Base-by-base conservation (phyloP, 2,797 vertebrate genomes). In the Neosilurus mollespiculum region DNA sequence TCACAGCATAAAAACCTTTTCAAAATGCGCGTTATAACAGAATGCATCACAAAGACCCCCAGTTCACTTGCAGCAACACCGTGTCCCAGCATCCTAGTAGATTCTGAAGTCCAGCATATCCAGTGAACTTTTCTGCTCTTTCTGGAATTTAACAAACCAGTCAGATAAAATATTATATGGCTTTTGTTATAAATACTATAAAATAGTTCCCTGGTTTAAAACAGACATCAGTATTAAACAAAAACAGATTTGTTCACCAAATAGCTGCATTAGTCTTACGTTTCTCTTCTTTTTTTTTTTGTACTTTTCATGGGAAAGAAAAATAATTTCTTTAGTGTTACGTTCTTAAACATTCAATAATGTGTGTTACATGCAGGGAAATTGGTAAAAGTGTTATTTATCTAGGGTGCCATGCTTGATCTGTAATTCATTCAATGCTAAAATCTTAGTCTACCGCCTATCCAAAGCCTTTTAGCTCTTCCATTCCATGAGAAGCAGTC, bases 361-460 rank as follows among this genome's bases (percentile, higher is more conserved):
- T 59, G 4, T 26, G 9, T 56, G 24, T 75, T 34, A 24, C 24
- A 75, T 76, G 11, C 10, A 22, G 18, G 11, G 30, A 59, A 77
- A 30, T 43, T 30, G 24, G 18, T 76, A 77, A 56, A 18, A 77
- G 73, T 59, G 56, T 14, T 77, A 43, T 77, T 77, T 77, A 34
- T 77, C 20, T 34, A 43, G n/a, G 73, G 53, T 15, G 34, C 43
- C 59, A 61, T 61, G 20, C 43, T 37, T 77, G 15, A 77, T 3
- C 56, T 77, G 30, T 61, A 61, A 61, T 37, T 16, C 37, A 77
- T 61, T 77, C 61, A 77, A 61, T 77, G 34, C 22, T 59, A 61
- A 77, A 77, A 30, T 43, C 73, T 73, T 15, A 10, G 51, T 73
- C 71, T n/a, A 37, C 30, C 37, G 26, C 56, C 56, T n/a, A 37